Percentiles rank a stretch among this genome's conserved stretches.
phyloP scores from a whole-genome alignment of 2,113 vertebrate genomes.

The Nycticorax nycticorax region DNA sequence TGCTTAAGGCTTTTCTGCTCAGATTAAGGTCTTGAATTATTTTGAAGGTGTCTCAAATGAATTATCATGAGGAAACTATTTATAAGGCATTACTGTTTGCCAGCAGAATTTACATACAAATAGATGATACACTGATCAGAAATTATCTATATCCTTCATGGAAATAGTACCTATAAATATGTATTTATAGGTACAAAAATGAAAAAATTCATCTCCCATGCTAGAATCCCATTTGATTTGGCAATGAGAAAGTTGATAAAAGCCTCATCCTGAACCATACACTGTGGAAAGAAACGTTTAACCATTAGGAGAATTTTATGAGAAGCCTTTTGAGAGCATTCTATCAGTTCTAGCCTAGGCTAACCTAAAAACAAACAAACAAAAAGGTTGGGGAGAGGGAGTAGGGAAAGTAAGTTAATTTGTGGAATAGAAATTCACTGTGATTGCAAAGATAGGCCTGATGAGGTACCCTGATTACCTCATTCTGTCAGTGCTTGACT shows the following conservation, averaged over 20 bases:
- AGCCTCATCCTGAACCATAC: not conserved
- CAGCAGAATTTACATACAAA: not conserved
- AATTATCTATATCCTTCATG: not conserved
- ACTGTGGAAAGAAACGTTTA: not conserved
- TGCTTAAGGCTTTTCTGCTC: not conserved
- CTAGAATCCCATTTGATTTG: not conserved
- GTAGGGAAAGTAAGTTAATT: not conserved
- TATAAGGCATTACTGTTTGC: not conserved
- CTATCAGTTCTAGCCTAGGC: not conserved
- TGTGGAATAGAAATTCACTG: not conserved
- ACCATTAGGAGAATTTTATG: not conserved
- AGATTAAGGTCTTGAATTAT: not conserved
- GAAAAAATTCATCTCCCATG: not conserved
- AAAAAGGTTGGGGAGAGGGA: accelerated
- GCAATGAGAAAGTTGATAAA: not conserved
- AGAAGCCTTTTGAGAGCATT: not conserved
- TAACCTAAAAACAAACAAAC: not conserved
- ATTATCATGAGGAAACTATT: not conserved
- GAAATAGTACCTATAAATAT: not conserved
- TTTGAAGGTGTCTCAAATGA: not conserved
- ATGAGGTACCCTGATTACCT: not conserved
- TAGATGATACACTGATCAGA: not conserved
- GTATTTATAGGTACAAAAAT: not conserved
- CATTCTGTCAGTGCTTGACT: not conserved
- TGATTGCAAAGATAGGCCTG: not conserved